Evolutionary conservation across 2,888 invertebrate species (phyloP), one percentile per base, ranked within the genome.

Genomic region (Hofmannophila pseudospretella): DNA sequence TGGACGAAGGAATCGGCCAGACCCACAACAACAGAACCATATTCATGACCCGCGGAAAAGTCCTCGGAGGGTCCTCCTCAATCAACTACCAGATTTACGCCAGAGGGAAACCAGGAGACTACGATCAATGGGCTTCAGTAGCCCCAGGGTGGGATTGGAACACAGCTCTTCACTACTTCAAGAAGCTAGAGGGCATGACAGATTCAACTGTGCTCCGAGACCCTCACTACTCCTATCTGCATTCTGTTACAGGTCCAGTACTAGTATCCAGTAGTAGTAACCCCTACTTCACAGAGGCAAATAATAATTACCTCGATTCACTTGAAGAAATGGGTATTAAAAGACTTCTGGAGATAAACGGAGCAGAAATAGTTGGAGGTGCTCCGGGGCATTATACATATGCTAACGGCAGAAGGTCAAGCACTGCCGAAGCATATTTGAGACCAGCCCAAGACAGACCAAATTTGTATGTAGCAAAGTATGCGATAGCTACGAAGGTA

Each of bases 391-490:
- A 74, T 44, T 66, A 49, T 14, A 70, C 54, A 10, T 65, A 77
- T 25, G 54, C 59, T 3, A 50, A 71, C 28, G 74, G 76, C 2
- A 66, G 73, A 39, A 51, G 82, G 45, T 81, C 74, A 0, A 82
- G 82, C 35, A 73, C 77, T 7, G 80, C 78, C 0, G 81, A 82
- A 44, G 66, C 70, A 3, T 82, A 75, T 48, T 47, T 82, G 25
- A 52, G 47, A 41, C 56, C 60, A 19, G 49, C 44, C 7, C 63
- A 61, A 51, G 44, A 67, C 27, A 69, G 64, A 49, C 45, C 57
- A 1, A 82, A 82, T 49, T 54, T 82, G 10, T 61, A 50, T 32
- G 47, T 81, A 32, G 67, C 77, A 0, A 79, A 79, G 51, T 57
- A 58, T 41, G 53, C 69, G 0, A 69, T 62, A 41, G 84, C 63